Percentiles rank a stretch among this genome's conserved stretches.
phyloP scores from a whole-genome alignment of 2,888 invertebrate genomes.

The Scelioninae gen. 1 region DNA sequence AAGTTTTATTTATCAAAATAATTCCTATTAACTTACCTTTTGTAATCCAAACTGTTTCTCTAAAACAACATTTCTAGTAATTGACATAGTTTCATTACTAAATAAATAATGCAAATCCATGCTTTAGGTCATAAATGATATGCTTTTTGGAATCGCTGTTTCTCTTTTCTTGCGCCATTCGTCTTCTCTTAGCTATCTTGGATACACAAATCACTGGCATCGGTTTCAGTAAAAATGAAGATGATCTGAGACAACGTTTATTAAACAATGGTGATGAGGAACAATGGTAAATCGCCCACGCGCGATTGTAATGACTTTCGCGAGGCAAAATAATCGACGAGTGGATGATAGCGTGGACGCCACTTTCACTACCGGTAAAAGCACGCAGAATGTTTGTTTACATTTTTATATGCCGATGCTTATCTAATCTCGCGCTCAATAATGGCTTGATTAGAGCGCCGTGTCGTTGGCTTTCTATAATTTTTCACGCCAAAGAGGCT shows the following conservation, averaged over 20 bases:
- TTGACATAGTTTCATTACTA: not conserved
- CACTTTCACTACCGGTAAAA: conserved; percentile 67
- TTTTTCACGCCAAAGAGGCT: conserved; percentile 5
- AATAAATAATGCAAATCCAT: not conserved
- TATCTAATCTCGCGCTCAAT: conserved; percentile 63
- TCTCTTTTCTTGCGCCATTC: not conserved
- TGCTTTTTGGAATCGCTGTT: not conserved
- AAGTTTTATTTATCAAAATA: too few relatives aligned
- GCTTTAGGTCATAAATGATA: not conserved
- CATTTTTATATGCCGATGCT: conserved; percentile 54
- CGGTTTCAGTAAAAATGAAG: conserved; percentile 26
- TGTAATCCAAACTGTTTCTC: not conserved
- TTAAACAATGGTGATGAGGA: conserved; percentile 48
- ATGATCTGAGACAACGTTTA: conserved; percentile 44
- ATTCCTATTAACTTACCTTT: conserved; percentile 2
- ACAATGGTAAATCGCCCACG: conserved; percentile 64
- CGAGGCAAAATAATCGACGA: conserved; percentile 48
- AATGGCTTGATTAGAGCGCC: conserved; percentile 57
- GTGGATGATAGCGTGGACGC: conserved; percentile 39
- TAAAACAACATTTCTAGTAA: not conserved
- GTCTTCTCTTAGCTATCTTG: too few relatives aligned
- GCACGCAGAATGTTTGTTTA: conserved; percentile 53
- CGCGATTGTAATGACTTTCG: conserved; percentile 50
- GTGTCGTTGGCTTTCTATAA: conserved; percentile 34
- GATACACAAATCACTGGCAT: conserved; percentile 11